Evolutionary conservation across 2,113 vertebrate genomes (phyloP).

Genomic region (Amia ocellicauda): DNA sequence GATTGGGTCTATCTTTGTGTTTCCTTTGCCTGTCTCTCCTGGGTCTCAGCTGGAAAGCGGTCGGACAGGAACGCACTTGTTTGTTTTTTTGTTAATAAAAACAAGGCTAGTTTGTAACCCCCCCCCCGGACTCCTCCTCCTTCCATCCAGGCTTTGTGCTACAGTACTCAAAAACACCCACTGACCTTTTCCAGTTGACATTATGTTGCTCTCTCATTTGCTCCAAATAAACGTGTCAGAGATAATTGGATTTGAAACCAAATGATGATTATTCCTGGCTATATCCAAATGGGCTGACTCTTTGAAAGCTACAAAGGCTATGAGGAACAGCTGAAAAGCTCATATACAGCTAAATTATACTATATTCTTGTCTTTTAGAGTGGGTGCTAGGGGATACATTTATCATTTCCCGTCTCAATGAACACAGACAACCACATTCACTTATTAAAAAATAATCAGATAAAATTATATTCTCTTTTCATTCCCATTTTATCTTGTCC

Average conservation of each 20-base stretch:
- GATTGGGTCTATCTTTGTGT: background rate
- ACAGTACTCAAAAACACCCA: background rate
- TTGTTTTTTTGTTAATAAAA: background rate
- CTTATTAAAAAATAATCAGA: conserved; percentile 28
- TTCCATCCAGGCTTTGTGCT: background rate
- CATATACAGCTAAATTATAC: background rate
- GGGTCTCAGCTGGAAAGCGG: background rate
- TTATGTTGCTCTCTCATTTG: background rate
- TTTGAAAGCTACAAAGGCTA: background rate
- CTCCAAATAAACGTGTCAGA: conserved; percentile 13
- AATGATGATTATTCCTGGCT: conserved; percentile 6
- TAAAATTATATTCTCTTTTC: conserved; percentile 20
- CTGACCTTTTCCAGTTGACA: conserved; percentile 8
- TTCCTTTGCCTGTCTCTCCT: background rate
- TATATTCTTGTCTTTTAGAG: background rate
- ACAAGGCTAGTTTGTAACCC: conserved; percentile 18
- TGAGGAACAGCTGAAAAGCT: background rate
- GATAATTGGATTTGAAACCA: conserved; percentile 8
- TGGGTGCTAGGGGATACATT: background rate
- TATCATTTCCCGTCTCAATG: background rate
- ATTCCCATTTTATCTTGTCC: conserved; percentile 19
- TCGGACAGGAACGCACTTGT: background rate
- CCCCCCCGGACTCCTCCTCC: background rate
- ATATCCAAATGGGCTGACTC: background rate
- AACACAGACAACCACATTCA: background rate